Evolutionary conservation across 1,140 invertebrate species (phyloP), one percentile per base, ranked within the genome.

Genomic region (Colletes gigas): DNA sequence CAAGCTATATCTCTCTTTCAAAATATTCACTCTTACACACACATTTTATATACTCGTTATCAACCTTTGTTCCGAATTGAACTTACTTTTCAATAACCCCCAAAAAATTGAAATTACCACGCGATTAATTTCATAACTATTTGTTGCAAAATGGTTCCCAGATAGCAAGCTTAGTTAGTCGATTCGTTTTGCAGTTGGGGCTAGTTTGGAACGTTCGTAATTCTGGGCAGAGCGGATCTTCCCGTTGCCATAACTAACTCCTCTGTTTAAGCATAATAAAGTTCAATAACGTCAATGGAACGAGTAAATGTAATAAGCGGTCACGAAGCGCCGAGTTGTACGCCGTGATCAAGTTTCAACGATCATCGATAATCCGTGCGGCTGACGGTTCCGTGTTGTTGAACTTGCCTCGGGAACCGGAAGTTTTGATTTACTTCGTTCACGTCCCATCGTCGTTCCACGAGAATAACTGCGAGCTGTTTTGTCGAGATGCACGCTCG

Each of bases 401-500:
- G 71, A 44, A 63, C 68, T 62, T 19, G 52, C 30, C 14, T 14
- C 10, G 71, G 54, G 54, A 74, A 67, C 78, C 50, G 78, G 71
- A 75, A 75, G 19, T 67, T 66, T 39, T 57, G 70, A 74, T 78
- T 57, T 19, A 65, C 50, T 10, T 15, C 14, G 77, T 65, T 47
- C 68, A 21, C 47, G 59, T 57, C 21, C 39, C 50, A 21, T 15
- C 59, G 50, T 57, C 67, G 41, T 75, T 67, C 30, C 62, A 17
- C 50, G 62, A 12, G 62, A 74, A 80, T 67, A 80, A 57, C 52
- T 52, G 52, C 62, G 30, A 59, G 70, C 52, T 50, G 39, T 80
- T 74, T 70, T 66, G 50, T 54, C 62, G 47, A 39, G 71, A 50
- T 55, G 59, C 57, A 62, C 39, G 50, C 12, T 44, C 44, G 47